Evolutionary conservation across 1,140 invertebrate genomes (phyloP), one percentile per base, ranked within the genome.

Genomic region (Cyrtorhinus lividipennis): DNA sequence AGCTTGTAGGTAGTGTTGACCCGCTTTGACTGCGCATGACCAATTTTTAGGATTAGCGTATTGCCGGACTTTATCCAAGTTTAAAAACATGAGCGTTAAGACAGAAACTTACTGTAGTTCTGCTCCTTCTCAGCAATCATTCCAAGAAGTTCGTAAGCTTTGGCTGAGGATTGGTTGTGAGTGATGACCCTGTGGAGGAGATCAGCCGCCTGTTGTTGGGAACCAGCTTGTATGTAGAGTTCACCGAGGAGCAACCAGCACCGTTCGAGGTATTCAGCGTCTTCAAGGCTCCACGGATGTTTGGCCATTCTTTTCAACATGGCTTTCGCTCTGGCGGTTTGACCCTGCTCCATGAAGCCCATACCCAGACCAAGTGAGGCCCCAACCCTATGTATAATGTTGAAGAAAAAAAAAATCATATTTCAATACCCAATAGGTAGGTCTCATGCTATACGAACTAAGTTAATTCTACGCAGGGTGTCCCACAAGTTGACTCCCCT

Each of bases 221-320:
- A 93, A 22, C 82, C 84, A 20, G 87, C 83, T 72, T 88, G 88
- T 24, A 95, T 84, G 72, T 96, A 95, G 67, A 92, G 87, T 66
- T 97, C 93, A 0, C 92, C 88, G 18, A 96, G 76, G 2, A 98
- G 76, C 2, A 98, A 71, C 95, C 95, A 98, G 26, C 48, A 91
- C 65, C 86, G 83, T 75, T 98, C 95, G 44, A 98, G 76, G 72
- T 96, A 95, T 70, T 98, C 93, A 0, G 93, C 92, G 69, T 98
- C 93, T 73, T 93, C 90, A 65, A 92, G 88, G 12, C 83, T 92
- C 95, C 95, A 99, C 0, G 78, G 75, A 62, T 84, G 83, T 69
- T 92, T 92, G 2, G 85, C 82, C 15, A 98, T 82, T 27, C 92
- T 77, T 74, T 98, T 98, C 44, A 98, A 73, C 67, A 95, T 88